Conservation (phyloP, 2,113 vertebrate genomes). For the Myotis yumanensis region DNA sequence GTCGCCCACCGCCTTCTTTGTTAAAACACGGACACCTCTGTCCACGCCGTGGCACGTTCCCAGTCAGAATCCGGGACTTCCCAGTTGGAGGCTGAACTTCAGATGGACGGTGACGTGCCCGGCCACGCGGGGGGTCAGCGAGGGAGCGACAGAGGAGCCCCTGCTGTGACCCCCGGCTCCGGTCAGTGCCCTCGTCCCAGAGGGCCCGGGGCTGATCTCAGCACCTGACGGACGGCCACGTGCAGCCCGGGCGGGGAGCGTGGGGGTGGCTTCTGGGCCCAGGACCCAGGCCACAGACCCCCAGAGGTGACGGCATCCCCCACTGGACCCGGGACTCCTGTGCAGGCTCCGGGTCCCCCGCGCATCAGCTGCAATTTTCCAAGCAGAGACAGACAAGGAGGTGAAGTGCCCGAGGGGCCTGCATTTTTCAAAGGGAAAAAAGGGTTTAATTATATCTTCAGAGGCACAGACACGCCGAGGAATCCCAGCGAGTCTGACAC, state of each 20-base stretch:
- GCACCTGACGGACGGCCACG: fast-evolving
- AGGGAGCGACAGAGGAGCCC: fast-evolving
- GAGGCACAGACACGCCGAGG: conserved; percentile 69
- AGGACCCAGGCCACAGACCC: not conserved
- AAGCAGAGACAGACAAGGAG: conserved; percentile 75
- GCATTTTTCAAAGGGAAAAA: conserved; percentile 78
- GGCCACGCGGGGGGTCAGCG: not conserved
- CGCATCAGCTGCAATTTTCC: not conserved
- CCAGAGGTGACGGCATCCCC: fast-evolving
- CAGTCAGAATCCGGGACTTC: not conserved
- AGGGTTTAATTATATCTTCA: conserved; percentile 79
- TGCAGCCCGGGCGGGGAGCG: fast-evolving
- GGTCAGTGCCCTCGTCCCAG: fast-evolving
- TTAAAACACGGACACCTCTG: no score
- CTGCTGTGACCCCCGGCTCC: not conserved
- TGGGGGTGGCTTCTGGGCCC: not conserved
- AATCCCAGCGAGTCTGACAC: conserved; percentile 75
- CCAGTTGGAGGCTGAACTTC: not conserved
- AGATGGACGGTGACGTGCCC: fast-evolving
- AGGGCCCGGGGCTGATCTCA: fast-evolving
- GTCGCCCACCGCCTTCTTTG: not conserved
- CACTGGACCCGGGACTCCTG: fast-evolving
- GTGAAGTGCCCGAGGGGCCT: conserved; percentile 75
- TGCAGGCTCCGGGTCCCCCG: not conserved
- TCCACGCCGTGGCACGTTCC: not conserved